These are phyloP conservation scores for Ammodytes dubius DNA, from an alignment of 2,113 vertebrate species.

Conservation along the genomic window DNA sequence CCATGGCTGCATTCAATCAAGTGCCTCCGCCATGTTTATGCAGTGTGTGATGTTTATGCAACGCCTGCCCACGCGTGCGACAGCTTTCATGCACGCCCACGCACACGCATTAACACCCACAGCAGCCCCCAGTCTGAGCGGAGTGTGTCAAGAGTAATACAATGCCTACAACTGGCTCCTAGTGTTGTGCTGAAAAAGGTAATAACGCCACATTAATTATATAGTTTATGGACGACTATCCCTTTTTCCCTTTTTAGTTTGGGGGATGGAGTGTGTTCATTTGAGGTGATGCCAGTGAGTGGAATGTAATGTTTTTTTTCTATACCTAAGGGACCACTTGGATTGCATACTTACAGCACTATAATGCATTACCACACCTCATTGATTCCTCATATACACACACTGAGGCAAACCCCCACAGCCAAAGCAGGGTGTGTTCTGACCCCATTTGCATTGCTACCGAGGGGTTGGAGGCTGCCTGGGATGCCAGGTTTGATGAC, in stretches of 20 bases:
- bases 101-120: slow-evolving; percentile 62
- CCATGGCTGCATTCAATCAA: slow-evolving; percentile 76
- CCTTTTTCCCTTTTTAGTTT: slow-evolving; percentile 18
- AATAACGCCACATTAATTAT: slow-evolving; percentile 33
- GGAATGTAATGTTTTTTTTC: slow-evolving; percentile 32
- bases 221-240: slow-evolving; percentile 9
- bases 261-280: slow-evolving; percentile 8
- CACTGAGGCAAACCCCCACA: slow-evolving; percentile 34
- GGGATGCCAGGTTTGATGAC: slow-evolving; percentile 72
- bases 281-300: slow-evolving; percentile 17
- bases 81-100: slow-evolving; percentile 55
- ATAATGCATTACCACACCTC: slow-evolving; percentile 27
- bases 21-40: slow-evolving; percentile 71
- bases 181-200: slow-evolving; percentile 37
- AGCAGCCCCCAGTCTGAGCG: slow-evolving; percentile 27
- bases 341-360: slow-evolving; percentile 44
- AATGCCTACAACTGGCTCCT: neutral
- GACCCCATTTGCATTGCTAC: slow-evolving; percentile 41
- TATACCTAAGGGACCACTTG: slow-evolving; percentile 34
- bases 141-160: slow-evolving; percentile 24
- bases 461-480: slow-evolving; percentile 39
- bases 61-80: slow-evolving; percentile 66
- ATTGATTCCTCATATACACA: slow-evolving; percentile 26
- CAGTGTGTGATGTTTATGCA: slow-evolving; percentile 77
- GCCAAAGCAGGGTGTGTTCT: slow-evolving; percentile 33